Evolutionary conservation across 2,797 vertebrate genomes (phyloP).

Genomic region (Oryzias sinensis): DNA sequence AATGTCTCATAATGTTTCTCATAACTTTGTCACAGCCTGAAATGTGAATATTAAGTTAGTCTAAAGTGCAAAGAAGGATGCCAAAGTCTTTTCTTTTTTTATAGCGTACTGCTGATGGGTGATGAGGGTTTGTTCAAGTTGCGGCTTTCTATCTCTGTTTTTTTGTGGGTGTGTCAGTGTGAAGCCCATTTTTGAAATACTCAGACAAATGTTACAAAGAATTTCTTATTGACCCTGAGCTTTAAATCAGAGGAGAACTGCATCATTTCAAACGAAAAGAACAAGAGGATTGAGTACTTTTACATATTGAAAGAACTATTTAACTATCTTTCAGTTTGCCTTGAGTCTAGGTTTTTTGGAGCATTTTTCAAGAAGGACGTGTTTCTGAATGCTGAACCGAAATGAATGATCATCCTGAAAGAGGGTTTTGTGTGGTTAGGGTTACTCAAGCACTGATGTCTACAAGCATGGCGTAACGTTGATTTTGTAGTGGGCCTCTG

Average conservation of each 20-base stretch:
- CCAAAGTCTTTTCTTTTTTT: constrained; percentile 23
- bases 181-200: not conserved
- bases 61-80: constrained; percentile 17
- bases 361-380: no score
- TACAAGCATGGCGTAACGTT: constrained; percentile 1
- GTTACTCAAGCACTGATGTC: constrained; percentile 6
- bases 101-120: constrained; percentile 9
- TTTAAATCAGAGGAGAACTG: no score
- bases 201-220: no score
- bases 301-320: no score
- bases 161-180: constrained; percentile 6
- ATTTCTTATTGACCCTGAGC: not conserved
- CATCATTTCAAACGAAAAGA: no score
- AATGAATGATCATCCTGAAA: constrained; percentile 9
- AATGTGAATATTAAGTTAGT: constrained; percentile 26
- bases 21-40: constrained; percentile 29
- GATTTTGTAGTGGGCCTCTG: constrained; percentile 48
- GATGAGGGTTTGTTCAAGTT: constrained; percentile 7
- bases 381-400: no score
- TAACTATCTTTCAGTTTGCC: no score
- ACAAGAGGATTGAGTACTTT: no score
- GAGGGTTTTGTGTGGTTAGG: constrained; percentile 27
- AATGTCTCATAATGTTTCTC: constrained; percentile 27
- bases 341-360: no score
- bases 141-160: constrained; percentile 24